phyloP scores from a whole-genome alignment of 2,113 vertebrate genomes.

The Prinia subflava region DNA sequence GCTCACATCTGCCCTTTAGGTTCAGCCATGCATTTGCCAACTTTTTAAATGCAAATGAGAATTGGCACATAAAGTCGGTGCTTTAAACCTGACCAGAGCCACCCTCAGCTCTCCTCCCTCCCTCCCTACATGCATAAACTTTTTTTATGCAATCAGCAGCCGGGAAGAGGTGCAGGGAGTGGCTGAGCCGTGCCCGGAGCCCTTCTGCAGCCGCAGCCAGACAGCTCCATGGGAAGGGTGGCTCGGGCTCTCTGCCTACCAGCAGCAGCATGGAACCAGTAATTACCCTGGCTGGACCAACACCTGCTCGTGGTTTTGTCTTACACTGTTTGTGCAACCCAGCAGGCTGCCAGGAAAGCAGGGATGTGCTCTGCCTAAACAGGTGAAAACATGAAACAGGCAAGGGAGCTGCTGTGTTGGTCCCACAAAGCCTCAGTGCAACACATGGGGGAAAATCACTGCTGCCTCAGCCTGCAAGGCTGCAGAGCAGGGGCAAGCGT shows the following conservation, averaged over 20 bases:
- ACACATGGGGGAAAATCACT: neutral
- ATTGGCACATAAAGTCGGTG: neutral
- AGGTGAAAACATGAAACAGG: slow-evolving; percentile 27
- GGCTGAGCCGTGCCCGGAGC: neutral
- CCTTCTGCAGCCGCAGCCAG: neutral
- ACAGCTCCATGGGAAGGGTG: neutral
- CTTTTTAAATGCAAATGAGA: neutral
- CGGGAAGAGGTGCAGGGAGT: neutral
- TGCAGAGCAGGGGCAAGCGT: neutral
- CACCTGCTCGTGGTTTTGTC: slow-evolving; percentile 55
- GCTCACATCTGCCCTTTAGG: neutral
- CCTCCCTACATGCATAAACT: neutral
- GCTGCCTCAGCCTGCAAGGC: neutral
- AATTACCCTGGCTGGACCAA: slow-evolving; percentile 40
- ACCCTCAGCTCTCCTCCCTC: neutral
- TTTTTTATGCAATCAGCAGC: neutral
- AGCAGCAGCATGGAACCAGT: slow-evolving; percentile 19
- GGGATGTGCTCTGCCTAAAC: neutral
- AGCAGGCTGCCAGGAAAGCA: slow-evolving; percentile 25
- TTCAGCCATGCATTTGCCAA: neutral
- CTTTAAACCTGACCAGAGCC: neutral
- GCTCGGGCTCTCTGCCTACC: slow-evolving; percentile 3
- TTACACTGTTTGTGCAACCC: slow-evolving; percentile 38
- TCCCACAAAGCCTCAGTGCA: neutral
- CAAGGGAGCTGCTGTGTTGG: neutral